A percentile compares a stretch with the other conserved stretches of the same genome.
Conservation (phyloP, 1,140 invertebrate genomes). For the Cherax quadricarinatus region DNA sequence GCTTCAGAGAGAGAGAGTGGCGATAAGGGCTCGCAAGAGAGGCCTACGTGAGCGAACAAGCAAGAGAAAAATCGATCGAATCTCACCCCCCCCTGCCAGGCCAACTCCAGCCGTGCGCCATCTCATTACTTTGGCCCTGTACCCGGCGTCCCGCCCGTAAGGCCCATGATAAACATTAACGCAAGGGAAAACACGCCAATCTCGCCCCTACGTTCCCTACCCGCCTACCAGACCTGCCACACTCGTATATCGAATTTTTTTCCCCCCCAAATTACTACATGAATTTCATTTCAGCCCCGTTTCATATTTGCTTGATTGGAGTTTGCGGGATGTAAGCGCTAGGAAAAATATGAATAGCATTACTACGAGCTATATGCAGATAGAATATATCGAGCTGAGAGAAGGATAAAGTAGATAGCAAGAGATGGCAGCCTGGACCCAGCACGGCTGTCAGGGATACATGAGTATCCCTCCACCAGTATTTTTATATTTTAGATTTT, state of each 20-base stretch:
- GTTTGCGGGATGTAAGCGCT: slow-evolving; percentile 18
- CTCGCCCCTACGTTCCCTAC: slow-evolving; percentile 38
- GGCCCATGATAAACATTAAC: slow-evolving; percentile 62
- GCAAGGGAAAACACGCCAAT: slow-evolving; percentile 51
- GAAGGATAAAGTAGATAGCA: background rate
- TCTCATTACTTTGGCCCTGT: slow-evolving; percentile 44
- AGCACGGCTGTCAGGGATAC: slow-evolving; percentile 3
- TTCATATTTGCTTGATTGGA: slow-evolving; percentile 49
- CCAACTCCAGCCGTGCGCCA: slow-evolving; percentile 36
- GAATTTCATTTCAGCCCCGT: slow-evolving; percentile 35
- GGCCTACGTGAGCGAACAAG: slow-evolving; percentile 1
- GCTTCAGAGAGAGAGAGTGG: background rate
- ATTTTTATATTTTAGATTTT: slow-evolving; percentile 31
- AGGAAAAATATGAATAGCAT: background rate
- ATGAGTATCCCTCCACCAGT: background rate
- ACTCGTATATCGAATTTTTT: slow-evolving; percentile 51
- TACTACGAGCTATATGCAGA: background rate
- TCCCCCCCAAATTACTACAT: slow-evolving; percentile 38
- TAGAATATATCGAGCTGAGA: background rate
- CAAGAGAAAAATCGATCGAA: slow-evolving; percentile 41
- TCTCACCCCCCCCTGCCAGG: slow-evolving; percentile 13
- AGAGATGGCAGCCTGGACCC: background rate
- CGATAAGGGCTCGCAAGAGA: background rate
- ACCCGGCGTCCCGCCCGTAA: slow-evolving; percentile 36
- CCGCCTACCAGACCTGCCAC: slow-evolving; percentile 21